phyloP scores from a whole-genome alignment of 2,888 invertebrate genomes.

The Patella caerulea region DNA sequence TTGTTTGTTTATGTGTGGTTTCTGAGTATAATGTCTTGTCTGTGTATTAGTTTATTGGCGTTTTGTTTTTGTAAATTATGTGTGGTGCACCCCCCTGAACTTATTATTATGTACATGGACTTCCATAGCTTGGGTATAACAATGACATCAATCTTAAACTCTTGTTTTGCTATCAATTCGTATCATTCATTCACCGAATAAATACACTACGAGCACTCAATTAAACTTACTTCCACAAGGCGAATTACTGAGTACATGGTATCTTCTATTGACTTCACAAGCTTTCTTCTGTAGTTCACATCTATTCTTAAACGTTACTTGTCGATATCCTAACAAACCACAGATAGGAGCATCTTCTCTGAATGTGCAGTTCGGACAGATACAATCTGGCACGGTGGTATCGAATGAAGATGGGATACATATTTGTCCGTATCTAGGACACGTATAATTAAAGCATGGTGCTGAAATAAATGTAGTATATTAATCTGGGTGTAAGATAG shows the following conservation, averaged over 20 bases:
- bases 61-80: no score
- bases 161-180: no score
- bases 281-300: slow-evolving; percentile 27
- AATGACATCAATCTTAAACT: no score
- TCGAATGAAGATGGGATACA: neutral
- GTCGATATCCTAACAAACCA: slow-evolving; percentile 17
- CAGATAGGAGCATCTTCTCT: slow-evolving; percentile 19
- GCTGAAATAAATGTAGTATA: neutral
- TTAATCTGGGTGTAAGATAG: no score
- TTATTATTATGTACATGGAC: no score
- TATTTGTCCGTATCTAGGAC: neutral
- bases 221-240: neutral
- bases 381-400: neutral
- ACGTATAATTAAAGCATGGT: neutral
- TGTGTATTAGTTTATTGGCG: no score
- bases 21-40: no score
- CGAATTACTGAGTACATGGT: neutral
- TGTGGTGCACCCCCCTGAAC: no score
- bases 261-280: slow-evolving; percentile 23
- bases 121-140: no score
- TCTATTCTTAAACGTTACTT: slow-evolving; percentile 32
- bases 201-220: no score
- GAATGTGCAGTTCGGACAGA: slow-evolving; percentile 24
- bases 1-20: no score
- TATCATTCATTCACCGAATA: no score